phyloP scores from a whole-genome alignment of 2,888 invertebrate genomes.

The Nycteola revayana region DNA sequence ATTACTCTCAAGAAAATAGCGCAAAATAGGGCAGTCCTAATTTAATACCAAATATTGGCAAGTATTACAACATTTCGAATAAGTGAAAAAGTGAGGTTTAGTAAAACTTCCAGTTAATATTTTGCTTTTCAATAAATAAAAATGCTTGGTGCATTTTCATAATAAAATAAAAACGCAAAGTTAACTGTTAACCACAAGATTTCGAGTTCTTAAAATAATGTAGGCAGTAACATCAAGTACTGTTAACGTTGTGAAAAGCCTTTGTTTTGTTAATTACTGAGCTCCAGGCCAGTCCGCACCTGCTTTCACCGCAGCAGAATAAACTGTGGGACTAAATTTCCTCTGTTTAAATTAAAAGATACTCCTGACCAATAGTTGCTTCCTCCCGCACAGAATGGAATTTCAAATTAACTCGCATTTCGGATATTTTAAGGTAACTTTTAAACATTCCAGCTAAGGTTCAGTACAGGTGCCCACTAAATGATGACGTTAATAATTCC shows the following conservation, averaged over 20 bases:
- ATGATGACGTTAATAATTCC: constrained; percentile 33
- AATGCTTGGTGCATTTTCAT: neutral
- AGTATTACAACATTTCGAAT: no score
- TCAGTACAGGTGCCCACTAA: constrained; percentile 14
- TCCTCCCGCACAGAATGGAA: constrained; percentile 38
- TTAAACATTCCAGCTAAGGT: constrained; percentile 15
- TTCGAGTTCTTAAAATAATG: constrained; percentile 56
- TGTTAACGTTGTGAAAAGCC: constrained; percentile 63
- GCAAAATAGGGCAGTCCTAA: no score
- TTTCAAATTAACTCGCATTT: constrained; percentile 44
- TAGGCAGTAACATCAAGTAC: constrained; percentile 59
- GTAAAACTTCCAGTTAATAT: no score
- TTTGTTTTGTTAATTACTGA: constrained; percentile 74
- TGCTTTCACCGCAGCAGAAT: constrained; percentile 63
- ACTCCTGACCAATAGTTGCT: constrained; percentile 56
- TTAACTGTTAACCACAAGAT: constrained; percentile 42
- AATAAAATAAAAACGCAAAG: constrained; percentile 18
- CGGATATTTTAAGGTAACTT: constrained; percentile 30
- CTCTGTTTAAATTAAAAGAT: constrained; percentile 65
- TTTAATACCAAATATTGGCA: no score
- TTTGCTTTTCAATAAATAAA: no score
- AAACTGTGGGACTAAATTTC: constrained; percentile 62
- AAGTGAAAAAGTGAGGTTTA: no score
- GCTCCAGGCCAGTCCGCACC: constrained; percentile 59
- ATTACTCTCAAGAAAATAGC: no score